A percentile compares a stretch with the other conserved stretches of the same genome.
Conservation (phyloP, 2,113 vertebrate species). For the Pseudopipra pipra region DNA sequence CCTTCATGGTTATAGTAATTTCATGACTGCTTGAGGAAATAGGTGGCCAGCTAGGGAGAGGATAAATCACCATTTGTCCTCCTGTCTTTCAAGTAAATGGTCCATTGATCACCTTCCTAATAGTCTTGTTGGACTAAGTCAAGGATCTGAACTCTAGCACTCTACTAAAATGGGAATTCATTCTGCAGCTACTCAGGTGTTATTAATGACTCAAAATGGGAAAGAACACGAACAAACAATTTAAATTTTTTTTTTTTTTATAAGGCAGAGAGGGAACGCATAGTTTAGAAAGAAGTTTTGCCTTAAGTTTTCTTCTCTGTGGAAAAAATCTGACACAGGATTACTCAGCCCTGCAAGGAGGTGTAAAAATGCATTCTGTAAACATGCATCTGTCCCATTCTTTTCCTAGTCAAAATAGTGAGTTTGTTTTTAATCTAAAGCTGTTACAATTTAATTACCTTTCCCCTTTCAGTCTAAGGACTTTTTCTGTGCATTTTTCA, state of each 20-base stretch:
- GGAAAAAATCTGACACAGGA: not conserved
- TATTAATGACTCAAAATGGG: not conserved
- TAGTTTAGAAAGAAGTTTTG: not conserved
- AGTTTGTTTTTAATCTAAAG: not conserved
- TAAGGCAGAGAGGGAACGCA: not conserved
- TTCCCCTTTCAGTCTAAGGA: not conserved
- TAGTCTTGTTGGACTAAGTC: not conserved
- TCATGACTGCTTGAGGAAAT: not conserved
- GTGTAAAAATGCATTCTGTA: not conserved
- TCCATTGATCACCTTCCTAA: not conserved
- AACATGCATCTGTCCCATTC: not conserved
- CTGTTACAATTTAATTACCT: not conserved
- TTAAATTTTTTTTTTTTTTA: not conserved
- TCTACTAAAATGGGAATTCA: not conserved
- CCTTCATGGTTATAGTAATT: not conserved
- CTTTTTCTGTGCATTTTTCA: not conserved
- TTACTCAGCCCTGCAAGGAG: not conserved
- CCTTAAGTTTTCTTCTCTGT: rapidly evolving
- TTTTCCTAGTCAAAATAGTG: not conserved
- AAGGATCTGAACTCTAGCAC: not conserved
- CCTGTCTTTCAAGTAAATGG: not conserved
- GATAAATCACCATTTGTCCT: not conserved
- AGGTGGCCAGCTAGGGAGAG: not conserved
- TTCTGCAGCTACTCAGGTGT: not conserved
- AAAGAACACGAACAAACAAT: not conserved